Evolutionary conservation across 1,140 invertebrate species (phyloP).

Genomic region (Drosophila mauritiana): DNA sequence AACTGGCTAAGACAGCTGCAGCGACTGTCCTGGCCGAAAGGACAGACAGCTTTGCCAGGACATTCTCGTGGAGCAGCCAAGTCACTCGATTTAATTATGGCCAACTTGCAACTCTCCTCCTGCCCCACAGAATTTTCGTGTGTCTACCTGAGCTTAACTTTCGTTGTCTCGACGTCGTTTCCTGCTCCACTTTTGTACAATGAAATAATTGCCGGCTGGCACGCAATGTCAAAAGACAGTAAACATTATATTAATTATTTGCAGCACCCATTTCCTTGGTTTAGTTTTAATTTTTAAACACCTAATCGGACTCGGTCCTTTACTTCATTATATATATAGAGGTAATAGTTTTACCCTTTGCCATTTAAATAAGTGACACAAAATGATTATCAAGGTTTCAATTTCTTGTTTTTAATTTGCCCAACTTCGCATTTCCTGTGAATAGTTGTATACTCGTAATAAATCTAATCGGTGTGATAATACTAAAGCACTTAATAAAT

Average conservation of each 20-base stretch:
- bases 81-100: slow-evolving; percentile 68
- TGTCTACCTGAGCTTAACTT: slow-evolving; percentile 42
- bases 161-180: slow-evolving; percentile 36
- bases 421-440: too few species aligned
- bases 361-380: not conserved
- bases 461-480: not conserved
- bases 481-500: slow-evolving; percentile 1
- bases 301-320: slow-evolving; percentile 10
- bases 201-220: slow-evolving; percentile 58
- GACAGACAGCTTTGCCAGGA: slow-evolving; percentile 27
- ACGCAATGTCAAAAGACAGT: slow-evolving; percentile 58
- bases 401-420: too few species aligned
- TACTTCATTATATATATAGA: not conserved
- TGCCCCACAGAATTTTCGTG: slow-evolving; percentile 27
- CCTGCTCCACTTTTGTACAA: slow-evolving; percentile 43
- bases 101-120: slow-evolving; percentile 39
- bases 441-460: not conserved
- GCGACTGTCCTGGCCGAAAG: slow-evolving; percentile 33
- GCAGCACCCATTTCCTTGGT: slow-evolving; percentile 5
- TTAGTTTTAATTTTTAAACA: slow-evolving; percentile 66
- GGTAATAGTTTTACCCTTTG: not conserved
- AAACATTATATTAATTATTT: slow-evolving; percentile 36
- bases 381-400: too few species aligned
- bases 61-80: slow-evolving; percentile 37
- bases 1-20: slow-evolving; percentile 28